A percentile compares a stretch with the other conserved stretches of the same genome.
Conservation (phyloP, 2,113 vertebrate genomes). For the Naja naja region DNA sequence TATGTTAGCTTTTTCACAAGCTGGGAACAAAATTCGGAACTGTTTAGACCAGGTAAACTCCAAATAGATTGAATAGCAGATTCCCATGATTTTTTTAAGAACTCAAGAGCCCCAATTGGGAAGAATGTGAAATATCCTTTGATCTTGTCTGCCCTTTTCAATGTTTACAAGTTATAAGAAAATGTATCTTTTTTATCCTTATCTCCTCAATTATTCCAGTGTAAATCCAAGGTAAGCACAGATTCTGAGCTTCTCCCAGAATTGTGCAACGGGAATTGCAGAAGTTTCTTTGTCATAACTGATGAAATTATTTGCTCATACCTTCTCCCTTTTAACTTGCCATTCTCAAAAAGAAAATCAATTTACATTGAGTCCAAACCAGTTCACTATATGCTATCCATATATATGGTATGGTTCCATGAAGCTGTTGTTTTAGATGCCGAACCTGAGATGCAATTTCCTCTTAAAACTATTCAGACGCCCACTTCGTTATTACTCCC, state of each 20-base stretch:
- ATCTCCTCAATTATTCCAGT: neutral
- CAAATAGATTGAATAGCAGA: neutral
- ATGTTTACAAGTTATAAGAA: neutral
- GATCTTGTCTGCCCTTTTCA: neutral
- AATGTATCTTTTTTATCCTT: neutral
- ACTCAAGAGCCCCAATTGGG: neutral
- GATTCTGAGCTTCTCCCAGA: conserved; percentile 53
- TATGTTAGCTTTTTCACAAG: neutral
- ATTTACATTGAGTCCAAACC: neutral
- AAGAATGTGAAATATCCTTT: neutral
- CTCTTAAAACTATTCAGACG: conserved; percentile 27
- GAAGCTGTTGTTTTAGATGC: conserved; percentile 15
- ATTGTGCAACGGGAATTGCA: conserved; percentile 51
- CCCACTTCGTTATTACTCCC: neutral
- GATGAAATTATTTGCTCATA: conserved; percentile 33
- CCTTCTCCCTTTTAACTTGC: neutral
- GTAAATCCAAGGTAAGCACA: conserved; percentile 50
- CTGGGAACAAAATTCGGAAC: neutral
- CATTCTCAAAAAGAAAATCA: conserved; percentile 3
- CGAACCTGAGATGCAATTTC: conserved; percentile 45
- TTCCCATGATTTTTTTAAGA: neutral
- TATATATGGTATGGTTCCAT: neutral
- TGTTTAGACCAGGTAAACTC: neutral
- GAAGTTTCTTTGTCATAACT: neutral
- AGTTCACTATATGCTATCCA: neutral